A percentile compares a stretch with the other conserved stretches of the same genome.
These are phyloP conservation scores for Linyphia triangularis DNA, from an alignment of 2,888 invertebrate species.

Conservation along the genomic window DNA sequence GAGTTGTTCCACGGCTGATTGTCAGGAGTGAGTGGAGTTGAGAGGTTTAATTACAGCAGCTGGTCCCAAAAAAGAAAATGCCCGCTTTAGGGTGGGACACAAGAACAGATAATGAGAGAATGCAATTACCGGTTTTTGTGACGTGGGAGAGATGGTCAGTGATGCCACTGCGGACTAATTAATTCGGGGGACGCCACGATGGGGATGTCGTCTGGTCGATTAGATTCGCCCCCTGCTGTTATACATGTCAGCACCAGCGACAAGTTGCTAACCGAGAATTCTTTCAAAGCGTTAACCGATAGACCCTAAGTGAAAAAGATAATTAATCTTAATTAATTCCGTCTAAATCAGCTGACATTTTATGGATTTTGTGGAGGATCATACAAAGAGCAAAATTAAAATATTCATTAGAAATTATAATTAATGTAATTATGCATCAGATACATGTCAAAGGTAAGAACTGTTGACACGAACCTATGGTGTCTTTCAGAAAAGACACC, in stretches of 20 bases:
- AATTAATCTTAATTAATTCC: background rate
- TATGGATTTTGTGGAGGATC: too few relatives aligned
- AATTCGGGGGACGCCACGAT: conserved; percentile 24
- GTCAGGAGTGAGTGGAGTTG: background rate
- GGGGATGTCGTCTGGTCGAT: conserved; percentile 17
- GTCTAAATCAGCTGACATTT: too few relatives aligned
- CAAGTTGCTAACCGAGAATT: background rate
- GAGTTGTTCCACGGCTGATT: background rate
- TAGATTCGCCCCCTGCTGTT: conserved; percentile 3
- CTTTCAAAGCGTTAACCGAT: conserved; percentile 14
- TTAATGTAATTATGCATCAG: too few relatives aligned
- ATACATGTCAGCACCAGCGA: background rate
- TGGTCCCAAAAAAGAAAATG: conserved; percentile 33
- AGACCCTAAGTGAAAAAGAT: background rate
- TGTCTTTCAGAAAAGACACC: too few relatives aligned
- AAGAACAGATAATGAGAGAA: conserved; percentile 59
- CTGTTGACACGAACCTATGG: too few relatives aligned
- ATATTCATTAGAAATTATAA: too few relatives aligned
- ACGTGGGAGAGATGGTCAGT: conserved; percentile 58
- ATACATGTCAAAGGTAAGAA: too few relatives aligned
- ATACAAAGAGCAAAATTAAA: too few relatives aligned
- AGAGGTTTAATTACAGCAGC: conserved; percentile 49
- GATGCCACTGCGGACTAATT: conserved; percentile 45
- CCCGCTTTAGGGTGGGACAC: conserved; percentile 9
- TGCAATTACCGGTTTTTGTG: conserved; percentile 59